Percentiles rank a stretch among this genome's conserved stretches.
Conservation (phyloP, 2,797 vertebrate genomes). For the Helostoma temminkii region DNA sequence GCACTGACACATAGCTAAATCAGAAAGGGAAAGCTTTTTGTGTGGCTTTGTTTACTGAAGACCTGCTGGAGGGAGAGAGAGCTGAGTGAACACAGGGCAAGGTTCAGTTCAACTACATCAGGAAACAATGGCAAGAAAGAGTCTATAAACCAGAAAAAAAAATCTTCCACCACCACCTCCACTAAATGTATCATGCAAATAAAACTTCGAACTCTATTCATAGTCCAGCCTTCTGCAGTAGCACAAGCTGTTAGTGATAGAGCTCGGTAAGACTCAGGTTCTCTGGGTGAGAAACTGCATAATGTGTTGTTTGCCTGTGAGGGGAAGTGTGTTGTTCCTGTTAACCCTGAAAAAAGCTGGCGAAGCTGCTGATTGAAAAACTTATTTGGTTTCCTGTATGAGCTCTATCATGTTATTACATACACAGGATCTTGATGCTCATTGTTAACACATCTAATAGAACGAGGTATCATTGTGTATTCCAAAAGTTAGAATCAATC, state of each 20-base stretch:
- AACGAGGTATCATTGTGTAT: too few species aligned
- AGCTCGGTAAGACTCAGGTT: slow-evolving; percentile 29
- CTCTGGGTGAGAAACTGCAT: slow-evolving; percentile 16
- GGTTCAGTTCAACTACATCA: too few species aligned
- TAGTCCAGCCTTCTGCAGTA: neutral
- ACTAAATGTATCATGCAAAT: slow-evolving; percentile 11
- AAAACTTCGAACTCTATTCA: neutral
- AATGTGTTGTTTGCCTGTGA: slow-evolving; percentile 24
- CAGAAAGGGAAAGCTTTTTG: too few species aligned
- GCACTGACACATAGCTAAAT: too few species aligned
- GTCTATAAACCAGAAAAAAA: neutral
- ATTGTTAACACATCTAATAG: too few species aligned
- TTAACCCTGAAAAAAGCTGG: slow-evolving; percentile 27
- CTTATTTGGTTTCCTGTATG: slow-evolving; percentile 1
- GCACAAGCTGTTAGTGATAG: slow-evolving; percentile 11
- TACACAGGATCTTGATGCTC: too few species aligned
- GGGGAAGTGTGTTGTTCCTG: neutral
- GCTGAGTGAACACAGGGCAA: too few species aligned
- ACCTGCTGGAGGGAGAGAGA: too few species aligned
- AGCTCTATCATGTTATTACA: neutral
- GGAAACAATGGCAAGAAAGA: too few species aligned
- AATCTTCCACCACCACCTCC: neutral
- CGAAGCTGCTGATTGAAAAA: slow-evolving; percentile 32
- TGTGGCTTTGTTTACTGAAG: too few species aligned
- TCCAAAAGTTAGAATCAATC: too few species aligned